Base-by-base conservation (phyloP, 2,113 vertebrate species). In the Butorides virescens region DNA sequence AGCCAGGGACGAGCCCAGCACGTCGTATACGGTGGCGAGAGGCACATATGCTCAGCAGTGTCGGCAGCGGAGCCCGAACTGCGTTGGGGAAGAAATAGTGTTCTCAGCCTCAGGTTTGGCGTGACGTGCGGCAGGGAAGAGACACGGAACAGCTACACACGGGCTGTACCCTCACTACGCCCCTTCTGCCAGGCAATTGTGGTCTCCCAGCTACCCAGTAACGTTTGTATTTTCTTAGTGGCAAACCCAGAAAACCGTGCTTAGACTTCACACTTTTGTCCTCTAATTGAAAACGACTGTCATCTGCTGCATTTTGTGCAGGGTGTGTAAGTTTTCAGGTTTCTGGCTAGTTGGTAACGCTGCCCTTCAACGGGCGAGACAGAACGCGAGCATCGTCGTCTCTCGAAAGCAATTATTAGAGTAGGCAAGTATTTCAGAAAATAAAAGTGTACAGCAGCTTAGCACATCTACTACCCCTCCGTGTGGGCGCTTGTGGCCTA, bases 371-470 rank as follows among this genome's bases (percentile, higher is more conserved):
- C 15, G 39, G 42, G 75, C 23, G 80, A 80, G 77, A 32, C 34
- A 90, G 76, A 96, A 91, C 11, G 32, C 1, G 4, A 90, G 19
- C 37, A 47, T 21, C 9, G 7, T 47, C 10, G 2, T 65, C 55
- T 62, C 80, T 62, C 66, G 36, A 93, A 88, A 94, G 55, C 42
- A 83, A 85, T 67, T 91, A 88, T 47, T 65, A 83, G 50, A 77
- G n/a, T 47, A 85, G 77, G 77, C 61, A 79, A 93, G 37, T 68
- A 82, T 92, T 95, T 82, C 55, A 90, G 67, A 95, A 92, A 91
- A 90, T 62, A 82, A 93, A 93, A 94, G 36, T 72, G 71, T 65
- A 58, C 39, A 52, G 85, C 70, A 93, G 74, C 66, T 93, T 96
- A 94, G 89, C 85, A 92, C 82, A 93, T 91, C 88, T 80, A 13